Conservation (phyloP, 2,888 invertebrate species). For the Philopedon plagiatum region DNA sequence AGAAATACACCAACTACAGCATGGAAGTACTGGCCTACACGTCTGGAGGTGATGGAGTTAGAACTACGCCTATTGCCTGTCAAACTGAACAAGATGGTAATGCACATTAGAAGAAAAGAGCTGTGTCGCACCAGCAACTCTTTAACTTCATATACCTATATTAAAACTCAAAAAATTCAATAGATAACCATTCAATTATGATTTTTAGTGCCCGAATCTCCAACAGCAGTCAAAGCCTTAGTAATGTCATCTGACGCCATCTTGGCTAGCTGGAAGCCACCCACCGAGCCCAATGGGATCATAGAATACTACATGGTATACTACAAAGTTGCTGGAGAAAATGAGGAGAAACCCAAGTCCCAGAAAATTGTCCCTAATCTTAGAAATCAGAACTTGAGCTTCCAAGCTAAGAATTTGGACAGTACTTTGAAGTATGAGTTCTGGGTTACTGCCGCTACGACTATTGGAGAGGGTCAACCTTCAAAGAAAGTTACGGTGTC, state of each 20-base stretch:
- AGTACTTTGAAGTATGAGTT: slow-evolving; percentile 90
- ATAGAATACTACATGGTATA: slow-evolving; percentile 95
- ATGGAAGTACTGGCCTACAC: slow-evolving; percentile 97
- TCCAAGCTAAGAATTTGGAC: slow-evolving; percentile 88
- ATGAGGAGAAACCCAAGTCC: slow-evolving; percentile 74
- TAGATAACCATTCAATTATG: too few relatives aligned
- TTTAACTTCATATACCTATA: slow-evolving; percentile 2
- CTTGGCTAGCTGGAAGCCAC: slow-evolving; percentile 94
- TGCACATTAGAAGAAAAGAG: slow-evolving; percentile 31
- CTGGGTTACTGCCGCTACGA: slow-evolving; percentile 95
- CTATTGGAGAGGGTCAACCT: slow-evolving; percentile 93
- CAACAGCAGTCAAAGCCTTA: slow-evolving; percentile 92
- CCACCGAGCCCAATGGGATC: slow-evolving; percentile 92
- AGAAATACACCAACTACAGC: slow-evolving; percentile 96
- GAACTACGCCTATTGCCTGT: slow-evolving; percentile 89
- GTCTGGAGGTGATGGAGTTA: slow-evolving; percentile 94
- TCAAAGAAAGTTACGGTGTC: slow-evolving; percentile 90
- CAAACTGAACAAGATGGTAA: slow-evolving; percentile 96
- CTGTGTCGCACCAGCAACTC: slow-evolving; percentile 24
- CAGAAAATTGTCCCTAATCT: slow-evolving; percentile 87
- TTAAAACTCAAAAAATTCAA: too few relatives aligned
- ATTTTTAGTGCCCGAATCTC: slow-evolving; percentile 88
- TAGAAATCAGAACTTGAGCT: slow-evolving; percentile 76
- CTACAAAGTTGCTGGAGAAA: slow-evolving; percentile 73
- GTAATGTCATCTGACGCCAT: slow-evolving; percentile 94